These are phyloP conservation scores for Tetragonula clypearis DNA, from an alignment of 1,140 invertebrate species.

Conservation along the genomic window DNA sequence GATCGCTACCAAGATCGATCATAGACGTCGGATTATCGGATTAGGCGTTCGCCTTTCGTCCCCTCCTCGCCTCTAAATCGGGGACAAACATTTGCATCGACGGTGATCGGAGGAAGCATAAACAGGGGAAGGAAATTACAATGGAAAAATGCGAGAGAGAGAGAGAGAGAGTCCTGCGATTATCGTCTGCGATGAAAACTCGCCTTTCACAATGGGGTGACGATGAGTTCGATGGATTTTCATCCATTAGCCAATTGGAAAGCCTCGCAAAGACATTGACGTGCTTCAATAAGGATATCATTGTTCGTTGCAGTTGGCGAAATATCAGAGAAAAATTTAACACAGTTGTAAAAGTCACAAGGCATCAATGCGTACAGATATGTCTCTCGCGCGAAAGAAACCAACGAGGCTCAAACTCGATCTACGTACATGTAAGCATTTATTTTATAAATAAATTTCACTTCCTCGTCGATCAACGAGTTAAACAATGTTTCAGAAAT, in stretches of 20 bases:
- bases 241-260: slow-evolving; percentile 27
- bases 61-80: background rate
- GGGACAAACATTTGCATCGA: slow-evolving; percentile 4
- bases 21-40: background rate
- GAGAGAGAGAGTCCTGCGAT: background rate
- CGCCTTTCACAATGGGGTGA: no score
- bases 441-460: background rate
- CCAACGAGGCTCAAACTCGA: no score
- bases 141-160: background rate
- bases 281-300: background rate
- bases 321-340: slow-evolving; percentile 41
- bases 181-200: background rate
- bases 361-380: no score
- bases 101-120: background rate
- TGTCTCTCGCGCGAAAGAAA: no score
- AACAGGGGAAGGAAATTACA: background rate
- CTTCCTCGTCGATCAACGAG: no score
- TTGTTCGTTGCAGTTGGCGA: slow-evolving; percentile 5
- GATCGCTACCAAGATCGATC: background rate
- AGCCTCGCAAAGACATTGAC: slow-evolving; percentile 17
- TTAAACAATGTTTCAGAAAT: background rate
- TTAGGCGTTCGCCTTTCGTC: no score
- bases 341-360: slow-evolving; percentile 16
- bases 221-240: background rate
- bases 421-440: no score